These are phyloP conservation scores for Phrynosoma platyrhinos DNA, from an alignment of 2,113 vertebrate genomes.

Conservation along the genomic window DNA sequence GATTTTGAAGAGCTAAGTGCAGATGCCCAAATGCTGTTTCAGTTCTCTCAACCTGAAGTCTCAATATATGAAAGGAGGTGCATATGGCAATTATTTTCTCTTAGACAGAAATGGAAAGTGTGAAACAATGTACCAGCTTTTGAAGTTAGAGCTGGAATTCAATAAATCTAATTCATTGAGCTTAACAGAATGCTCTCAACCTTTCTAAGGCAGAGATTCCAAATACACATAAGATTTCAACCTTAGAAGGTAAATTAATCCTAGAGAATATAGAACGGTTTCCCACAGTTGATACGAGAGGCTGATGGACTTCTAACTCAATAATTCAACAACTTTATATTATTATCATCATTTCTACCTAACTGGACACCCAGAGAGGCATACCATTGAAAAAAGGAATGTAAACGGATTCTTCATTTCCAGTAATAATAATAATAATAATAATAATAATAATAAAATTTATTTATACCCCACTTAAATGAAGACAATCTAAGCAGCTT, in stretches of 20 bases:
- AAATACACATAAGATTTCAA: neutral
- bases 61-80: neutral
- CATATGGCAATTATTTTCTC: neutral
- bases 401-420: neutral
- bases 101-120: neutral
- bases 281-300: neutral
- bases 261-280: neutral
- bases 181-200: neutral
- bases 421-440: too few relatives aligned
- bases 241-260: neutral
- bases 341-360: neutral
- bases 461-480: too few relatives aligned
- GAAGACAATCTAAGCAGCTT: too few relatives aligned
- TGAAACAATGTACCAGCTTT: neutral
- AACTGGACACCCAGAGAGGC: neutral
- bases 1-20: neutral
- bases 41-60: neutral
- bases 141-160: neutral
- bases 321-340: neutral
- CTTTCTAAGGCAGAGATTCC: neutral
- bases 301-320: neutral
- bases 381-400: neutral
- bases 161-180: neutral
- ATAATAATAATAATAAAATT: too few relatives aligned
- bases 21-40: constrained; percentile 15